Base-by-base conservation (phyloP, 2,797 vertebrate genomes). In the Micromesistius poutassou region DNA sequence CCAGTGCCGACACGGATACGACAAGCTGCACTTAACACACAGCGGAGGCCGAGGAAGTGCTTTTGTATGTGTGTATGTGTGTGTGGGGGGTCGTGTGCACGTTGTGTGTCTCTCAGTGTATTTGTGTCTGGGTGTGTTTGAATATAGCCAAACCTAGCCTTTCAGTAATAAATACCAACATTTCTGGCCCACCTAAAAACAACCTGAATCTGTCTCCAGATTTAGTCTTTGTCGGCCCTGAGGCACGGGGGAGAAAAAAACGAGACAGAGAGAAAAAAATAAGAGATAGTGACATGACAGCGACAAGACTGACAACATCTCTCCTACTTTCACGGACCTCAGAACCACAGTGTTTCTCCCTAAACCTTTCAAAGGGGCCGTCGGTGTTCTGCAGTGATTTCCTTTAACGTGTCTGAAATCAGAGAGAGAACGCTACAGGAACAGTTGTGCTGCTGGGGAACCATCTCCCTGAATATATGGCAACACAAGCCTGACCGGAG, bases 401-500 rank as follows among this genome's bases (percentile, higher is more conserved):
- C 62, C 28, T 50, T 66, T 7, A 1, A 42, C 76, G 81, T 78
- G 13, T 71, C 78, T 12, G 66, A 71, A 77, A 77, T n/a, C 62
- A 7, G 30, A 72, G 10, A 5, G 1, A 30, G 28, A 3, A 25
- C 68, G 25, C 68, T 25, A 28, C n/a, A 30, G 10, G 28, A 72
- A 16, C 30, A 1, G 5, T 72, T 72, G 14, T 14, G 28, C 30
- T 5, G 38, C 38, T 22, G 12, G 79, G 76, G 80, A n/a, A n/a
- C 66, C 81, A 38, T 50, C 85, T 79, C 88, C 89, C 87, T 86
- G 42, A 79, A 88, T 89, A 89, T 84, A 84, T 77, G 83, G 81
- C 79, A 38, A 38, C 71, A 71, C 74, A 76, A 84, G 79, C 78
- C 90, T 92, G 87, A 92, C 91, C 84, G 90, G 84, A 89, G 80